Evolutionary conservation across 2,113 vertebrate species (phyloP).

Genomic region (Balaeniceps rex): DNA sequence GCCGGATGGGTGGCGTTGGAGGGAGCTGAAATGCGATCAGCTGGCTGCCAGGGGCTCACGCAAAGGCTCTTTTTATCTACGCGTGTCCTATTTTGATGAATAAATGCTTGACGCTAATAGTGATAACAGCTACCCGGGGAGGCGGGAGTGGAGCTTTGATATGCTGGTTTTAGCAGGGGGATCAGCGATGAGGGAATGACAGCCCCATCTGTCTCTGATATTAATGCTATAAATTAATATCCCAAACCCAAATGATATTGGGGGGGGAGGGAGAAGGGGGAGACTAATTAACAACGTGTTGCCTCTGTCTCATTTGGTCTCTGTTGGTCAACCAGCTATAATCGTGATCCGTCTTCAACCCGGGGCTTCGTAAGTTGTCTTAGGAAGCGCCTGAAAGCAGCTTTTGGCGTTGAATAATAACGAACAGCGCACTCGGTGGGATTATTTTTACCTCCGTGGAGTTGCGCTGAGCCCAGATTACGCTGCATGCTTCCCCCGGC

Average conservation of each 20-base stretch:
- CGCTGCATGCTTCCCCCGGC: not conserved
- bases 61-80: not conserved
- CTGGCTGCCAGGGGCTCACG: not conserved
- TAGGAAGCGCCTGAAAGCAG: not conserved
- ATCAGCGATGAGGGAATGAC: not conserved
- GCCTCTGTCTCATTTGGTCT: not conserved
- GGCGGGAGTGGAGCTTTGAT: not conserved
- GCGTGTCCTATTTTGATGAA: not conserved
- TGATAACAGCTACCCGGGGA: not conserved
- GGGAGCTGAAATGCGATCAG: not conserved
- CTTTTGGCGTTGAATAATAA: not conserved
- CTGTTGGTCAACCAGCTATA: not conserved
- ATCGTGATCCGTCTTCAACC: not conserved
- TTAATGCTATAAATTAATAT: not conserved
- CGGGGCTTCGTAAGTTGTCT: not conserved
- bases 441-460: not conserved
- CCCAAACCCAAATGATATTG: not conserved
- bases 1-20: not conserved
- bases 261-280: no score
- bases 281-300: not conserved
- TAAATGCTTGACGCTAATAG: not conserved
- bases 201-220: not conserved
- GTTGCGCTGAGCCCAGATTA: not conserved
- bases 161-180: not conserved
- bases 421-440: not conserved